A percentile compares a stretch with the other conserved stretches of the same genome.
Evolutionary conservation across 2,888 invertebrate species (phyloP).

Genomic region (Limnephilus auricula): DNA sequence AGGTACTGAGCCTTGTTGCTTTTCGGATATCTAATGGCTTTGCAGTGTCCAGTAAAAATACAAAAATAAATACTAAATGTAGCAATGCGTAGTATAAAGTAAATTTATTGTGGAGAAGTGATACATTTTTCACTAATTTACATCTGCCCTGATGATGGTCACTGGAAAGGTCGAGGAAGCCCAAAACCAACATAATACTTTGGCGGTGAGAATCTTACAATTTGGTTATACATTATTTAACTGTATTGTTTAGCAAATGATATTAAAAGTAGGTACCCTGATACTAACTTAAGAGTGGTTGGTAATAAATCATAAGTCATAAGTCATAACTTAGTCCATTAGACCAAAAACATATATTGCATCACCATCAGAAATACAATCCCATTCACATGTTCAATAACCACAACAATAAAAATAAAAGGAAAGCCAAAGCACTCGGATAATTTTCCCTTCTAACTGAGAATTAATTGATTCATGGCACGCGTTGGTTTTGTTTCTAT

Average conservation of each 20-base stretch:
- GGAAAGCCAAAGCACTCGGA: background rate
- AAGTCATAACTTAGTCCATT: background rate
- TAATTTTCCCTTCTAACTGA: background rate
- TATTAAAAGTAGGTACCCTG: too few relatives aligned
- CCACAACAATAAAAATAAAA: background rate
- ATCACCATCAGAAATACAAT: background rate
- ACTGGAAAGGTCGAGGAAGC: too few relatives aligned
- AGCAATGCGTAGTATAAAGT: too few relatives aligned
- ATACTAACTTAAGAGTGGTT: background rate
- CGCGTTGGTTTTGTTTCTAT: slow-evolving; percentile 1
- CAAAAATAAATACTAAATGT: too few relatives aligned
- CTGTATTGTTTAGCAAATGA: background rate
- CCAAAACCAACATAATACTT: too few relatives aligned
- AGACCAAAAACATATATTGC: background rate
- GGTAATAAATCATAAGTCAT: background rate
- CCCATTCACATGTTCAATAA: background rate
- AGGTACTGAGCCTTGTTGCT: too few relatives aligned
- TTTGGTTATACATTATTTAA: background rate
- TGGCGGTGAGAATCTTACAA: too few relatives aligned
- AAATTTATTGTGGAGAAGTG: too few relatives aligned
- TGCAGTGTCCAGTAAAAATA: too few relatives aligned
- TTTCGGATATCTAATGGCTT: too few relatives aligned
- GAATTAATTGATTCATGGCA: background rate
- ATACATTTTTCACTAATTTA: too few relatives aligned
- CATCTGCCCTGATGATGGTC: too few relatives aligned